Evolutionary conservation across 2,797 vertebrate genomes (phyloP).

Genomic region (Notolabrus celidotus): DNA sequence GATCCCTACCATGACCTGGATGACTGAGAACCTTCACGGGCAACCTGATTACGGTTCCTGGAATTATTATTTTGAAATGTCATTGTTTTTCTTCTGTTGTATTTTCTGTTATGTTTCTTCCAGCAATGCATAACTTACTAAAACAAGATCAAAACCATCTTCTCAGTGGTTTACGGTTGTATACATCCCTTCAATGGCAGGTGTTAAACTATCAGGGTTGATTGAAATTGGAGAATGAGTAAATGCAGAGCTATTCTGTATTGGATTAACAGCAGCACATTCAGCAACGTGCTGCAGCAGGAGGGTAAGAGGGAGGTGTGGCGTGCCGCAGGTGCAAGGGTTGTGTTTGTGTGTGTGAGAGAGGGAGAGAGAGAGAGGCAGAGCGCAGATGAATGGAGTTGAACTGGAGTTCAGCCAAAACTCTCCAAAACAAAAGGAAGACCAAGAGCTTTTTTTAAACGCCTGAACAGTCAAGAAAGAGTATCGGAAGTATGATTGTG

Average conservation of each 20-base stretch:
- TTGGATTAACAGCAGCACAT: constrained; percentile 69
- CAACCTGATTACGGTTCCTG: background rate
- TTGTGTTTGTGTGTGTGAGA: constrained; percentile 34
- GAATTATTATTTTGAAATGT: too few species aligned
- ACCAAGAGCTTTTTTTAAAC: background rate
- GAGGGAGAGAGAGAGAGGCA: constrained; percentile 10
- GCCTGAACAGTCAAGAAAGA: constrained; percentile 22
- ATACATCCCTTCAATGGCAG: background rate
- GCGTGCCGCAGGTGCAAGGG: constrained; percentile 71
- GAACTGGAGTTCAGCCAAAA: constrained; percentile 55
- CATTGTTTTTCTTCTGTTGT: background rate
- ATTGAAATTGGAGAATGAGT: constrained; percentile 63
- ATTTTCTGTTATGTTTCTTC: background rate
- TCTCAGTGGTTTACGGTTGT: background rate
- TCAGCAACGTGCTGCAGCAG: constrained; percentile 57
- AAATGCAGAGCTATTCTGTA: constrained; percentile 63
- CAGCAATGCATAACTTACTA: background rate
- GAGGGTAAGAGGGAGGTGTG: constrained; percentile 48
- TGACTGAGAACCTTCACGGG: too few species aligned
- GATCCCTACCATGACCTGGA: too few species aligned
- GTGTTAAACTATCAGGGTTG: background rate
- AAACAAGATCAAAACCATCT: background rate
- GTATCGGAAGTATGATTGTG: constrained; percentile 25
- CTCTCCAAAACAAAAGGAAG: constrained; percentile 32
- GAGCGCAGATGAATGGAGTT: constrained; percentile 35